Evolutionary conservation across 2,888 invertebrate genomes (phyloP).

Genomic region (Stegana nigrithorax): DNA sequence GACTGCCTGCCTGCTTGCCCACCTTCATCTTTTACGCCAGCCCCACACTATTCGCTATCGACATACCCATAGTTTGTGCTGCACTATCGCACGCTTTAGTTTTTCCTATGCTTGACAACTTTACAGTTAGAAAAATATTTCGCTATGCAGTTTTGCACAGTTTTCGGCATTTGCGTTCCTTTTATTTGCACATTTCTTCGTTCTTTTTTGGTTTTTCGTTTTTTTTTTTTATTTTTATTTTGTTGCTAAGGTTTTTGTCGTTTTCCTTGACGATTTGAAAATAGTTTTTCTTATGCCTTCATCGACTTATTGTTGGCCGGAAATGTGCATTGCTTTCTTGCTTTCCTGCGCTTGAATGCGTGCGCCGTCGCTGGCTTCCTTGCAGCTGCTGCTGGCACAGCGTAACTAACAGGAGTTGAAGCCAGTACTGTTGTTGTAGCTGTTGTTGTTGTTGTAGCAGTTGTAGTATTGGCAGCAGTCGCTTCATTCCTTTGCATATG

Average conservation of each 20-base stretch:
- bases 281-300: constrained; percentile 44
- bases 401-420: not conserved
- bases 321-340: constrained; percentile 10
- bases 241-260: not conserved
- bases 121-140: not conserved
- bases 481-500: constrained; percentile 35
- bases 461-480: no score
- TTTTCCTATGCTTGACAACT: not conserved
- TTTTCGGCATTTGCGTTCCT: constrained; percentile 4
- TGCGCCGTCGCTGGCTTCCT: not conserved
- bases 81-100: no score
- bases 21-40: no score
- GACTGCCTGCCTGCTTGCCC: no score
- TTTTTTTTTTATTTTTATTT: not conserved
- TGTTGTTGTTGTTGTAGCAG: no score
- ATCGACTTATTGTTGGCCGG: constrained; percentile 35
- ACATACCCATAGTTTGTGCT: no score
- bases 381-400: constrained; percentile 31
- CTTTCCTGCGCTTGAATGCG: constrained; percentile 14
- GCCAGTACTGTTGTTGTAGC: no score
- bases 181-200: not conserved
- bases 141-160: constrained; percentile 20
- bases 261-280: constrained; percentile 40
- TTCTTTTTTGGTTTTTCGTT: not conserved
- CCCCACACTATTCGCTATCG: no score